phyloP scores from a whole-genome alignment of 2,113 vertebrate species.

The Sorex araneus region DNA sequence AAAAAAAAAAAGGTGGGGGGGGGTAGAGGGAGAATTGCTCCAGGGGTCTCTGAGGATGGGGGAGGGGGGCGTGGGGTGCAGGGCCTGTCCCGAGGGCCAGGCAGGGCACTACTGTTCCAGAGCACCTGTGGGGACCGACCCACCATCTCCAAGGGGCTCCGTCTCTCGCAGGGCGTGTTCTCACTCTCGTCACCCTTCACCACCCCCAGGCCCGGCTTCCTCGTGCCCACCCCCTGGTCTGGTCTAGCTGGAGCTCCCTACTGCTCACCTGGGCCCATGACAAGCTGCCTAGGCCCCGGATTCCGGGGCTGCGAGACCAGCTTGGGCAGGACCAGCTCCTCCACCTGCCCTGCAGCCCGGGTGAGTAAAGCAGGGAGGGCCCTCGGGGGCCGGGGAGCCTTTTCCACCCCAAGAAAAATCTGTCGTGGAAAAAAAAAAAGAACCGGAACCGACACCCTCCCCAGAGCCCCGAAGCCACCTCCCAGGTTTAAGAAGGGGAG shows the following conservation, averaged over 20 bases:
- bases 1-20: no score
- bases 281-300: not conserved
- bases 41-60: no score
- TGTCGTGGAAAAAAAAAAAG: constrained; percentile 2
- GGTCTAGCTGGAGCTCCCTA: not conserved
- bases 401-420: constrained; percentile 8
- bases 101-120: no score
- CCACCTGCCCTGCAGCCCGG: not conserved
- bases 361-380: not conserved
- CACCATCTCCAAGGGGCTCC: not conserved
- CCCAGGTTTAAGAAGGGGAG: constrained; percentile 62
- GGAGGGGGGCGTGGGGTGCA: no score
- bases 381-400: not conserved
- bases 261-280: not conserved
- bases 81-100: no score
- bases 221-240: not conserved
- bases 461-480: not conserved
- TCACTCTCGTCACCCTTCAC: not conserved
- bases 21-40: no score
- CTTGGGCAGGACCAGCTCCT: not conserved
- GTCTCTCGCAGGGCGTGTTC: not conserved
- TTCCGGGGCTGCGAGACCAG: not conserved
- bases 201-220: not conserved
- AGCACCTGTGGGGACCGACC: not conserved
- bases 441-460: constrained; percentile 25